A percentile compares a stretch with the other conserved stretches of the same genome.
phyloP scores from a whole-genome alignment of 2,888 invertebrate genomes.

The Syrphus vitripennis region DNA sequence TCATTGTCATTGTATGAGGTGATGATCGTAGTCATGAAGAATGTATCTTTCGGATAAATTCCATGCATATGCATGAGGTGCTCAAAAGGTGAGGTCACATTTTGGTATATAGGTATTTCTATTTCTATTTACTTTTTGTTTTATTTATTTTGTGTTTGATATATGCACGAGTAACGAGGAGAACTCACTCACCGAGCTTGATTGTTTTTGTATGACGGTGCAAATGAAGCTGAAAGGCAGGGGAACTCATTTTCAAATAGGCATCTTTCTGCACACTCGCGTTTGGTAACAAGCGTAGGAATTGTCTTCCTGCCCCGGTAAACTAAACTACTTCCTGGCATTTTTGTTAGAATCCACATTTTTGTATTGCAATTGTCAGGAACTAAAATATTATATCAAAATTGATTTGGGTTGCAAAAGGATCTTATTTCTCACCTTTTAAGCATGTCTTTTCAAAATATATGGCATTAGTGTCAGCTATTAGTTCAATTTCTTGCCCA shows the following conservation, averaged over 20 bases:
- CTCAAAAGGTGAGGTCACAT: conserved; percentile 39
- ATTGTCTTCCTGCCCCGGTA: conserved; percentile 85
- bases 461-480: conserved; percentile 78
- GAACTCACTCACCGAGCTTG: conserved; percentile 77
- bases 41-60: conserved; percentile 36
- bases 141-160: neutral
- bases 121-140: neutral
- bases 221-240: conserved; percentile 84
- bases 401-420: too few relatives aligned
- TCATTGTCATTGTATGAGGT: conserved; percentile 25
- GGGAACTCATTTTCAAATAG: conserved; percentile 82
- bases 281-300: conserved; percentile 84
- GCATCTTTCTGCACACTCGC: conserved; percentile 86
- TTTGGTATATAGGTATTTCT: neutral
- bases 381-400: conserved; percentile 81
- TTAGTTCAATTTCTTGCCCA: conserved; percentile 75
- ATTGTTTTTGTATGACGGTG: conserved; percentile 80
- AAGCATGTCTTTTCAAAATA: conserved; percentile 80
- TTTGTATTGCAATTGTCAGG: conserved; percentile 83
- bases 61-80: conserved; percentile 53
- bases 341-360: conserved; percentile 89
- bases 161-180: too few relatives aligned
- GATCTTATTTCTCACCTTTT: conserved; percentile 78
- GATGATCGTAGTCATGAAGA: conserved; percentile 49
- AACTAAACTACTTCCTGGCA: conserved; percentile 88